Evolutionary conservation across 2,113 vertebrate genomes (phyloP), one percentile per base, ranked within the genome.

Genomic region (Lates calcarifer): DNA sequence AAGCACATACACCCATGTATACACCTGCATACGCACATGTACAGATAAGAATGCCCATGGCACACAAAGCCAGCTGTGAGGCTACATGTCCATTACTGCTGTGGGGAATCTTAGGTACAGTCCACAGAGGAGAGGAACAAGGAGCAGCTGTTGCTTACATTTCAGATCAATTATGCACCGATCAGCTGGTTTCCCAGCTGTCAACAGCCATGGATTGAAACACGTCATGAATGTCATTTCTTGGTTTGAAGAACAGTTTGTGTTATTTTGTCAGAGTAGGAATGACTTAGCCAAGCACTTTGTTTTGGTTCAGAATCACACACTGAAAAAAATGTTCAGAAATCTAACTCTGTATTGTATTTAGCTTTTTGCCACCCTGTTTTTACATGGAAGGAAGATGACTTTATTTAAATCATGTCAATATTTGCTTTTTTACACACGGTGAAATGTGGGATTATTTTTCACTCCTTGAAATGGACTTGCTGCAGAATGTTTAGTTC

Each of bases 401-500:
- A 37, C 65, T n/a, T 28, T 64, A 55, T 77, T 88, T 56, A 58
- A 81, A 51, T 78, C 43, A 72, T 13, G 28, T 76, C 65, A 77
- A 49, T 55, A 28, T 83, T 74, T 79, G 31, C 18, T 74, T 80
- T 47, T 92, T 87, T 89, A 91, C 88, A 88, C 84, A 86, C 85
- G 87, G 92, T 90, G 78, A 90, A 89, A 90, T 92, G 87, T 93
- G 82, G 88, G 85, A 90, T 91, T 79, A 69, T 75, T 91, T 80
- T 89, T 92, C 82, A 91, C 79, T 89, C 47, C n/a, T 77, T 82
- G 35, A 94, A 93, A 86, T 93, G 93, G 73, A 89, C 87, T 92
- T 89, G 85, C 90, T 91, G 82, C 90, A 93, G 93, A 93, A 93
- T 95, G 94, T 95, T 45, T 70, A 69, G 51, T 35, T 71, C 69